Evolutionary conservation across 1,140 invertebrate genomes (phyloP), one percentile per base, ranked within the genome.

Genomic region (Zaprionus capensis): DNA sequence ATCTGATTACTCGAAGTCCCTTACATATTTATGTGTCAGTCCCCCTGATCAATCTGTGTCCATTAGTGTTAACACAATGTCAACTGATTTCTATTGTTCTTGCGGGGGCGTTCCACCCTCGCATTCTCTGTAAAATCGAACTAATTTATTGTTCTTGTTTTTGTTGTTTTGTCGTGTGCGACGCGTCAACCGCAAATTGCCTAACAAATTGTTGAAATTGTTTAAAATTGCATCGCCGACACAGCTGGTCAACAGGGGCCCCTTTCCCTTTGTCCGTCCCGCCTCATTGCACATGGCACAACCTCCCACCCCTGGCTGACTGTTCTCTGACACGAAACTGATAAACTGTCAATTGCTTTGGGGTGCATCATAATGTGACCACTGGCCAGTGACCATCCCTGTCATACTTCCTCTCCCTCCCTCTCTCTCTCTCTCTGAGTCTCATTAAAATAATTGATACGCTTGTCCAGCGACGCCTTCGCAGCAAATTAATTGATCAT

Each of bases 391-490:
- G 57, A 78, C 75, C 59, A 63, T 41, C 59, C 26, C 24, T 7
- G 31, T 36, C n/a, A 5, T 9, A 2, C 38, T 31, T 22, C 17
- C 24, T 15, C 15, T 57, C 46, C 34, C 41, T 5, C 17, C 15
- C 28, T 22, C 31, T 28, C 20, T 2, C 24, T 51, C 56, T 24
- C 26, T 53, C 9, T 22, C 55, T 64, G 20, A 7, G 38, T 55
- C 56, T 77, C 76, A 88, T 88, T 90, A 88, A 90, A 90, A 90
- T 90, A 90, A 90, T 90, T 90, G 85, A 90, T 79, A 85, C 85
- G 85, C 85, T 88, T 90, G 84, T 88, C 79, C 75, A 65, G 51
- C 71, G 72, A 90, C 85, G 85, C 85, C 81, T 84, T 44, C 53
- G 71, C 76, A 77, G 55, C 73, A 75, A 85, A 85, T 85, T 85